Base-by-base conservation (phyloP, 2,797 vertebrate genomes). In the Megaceryle alcyon region DNA sequence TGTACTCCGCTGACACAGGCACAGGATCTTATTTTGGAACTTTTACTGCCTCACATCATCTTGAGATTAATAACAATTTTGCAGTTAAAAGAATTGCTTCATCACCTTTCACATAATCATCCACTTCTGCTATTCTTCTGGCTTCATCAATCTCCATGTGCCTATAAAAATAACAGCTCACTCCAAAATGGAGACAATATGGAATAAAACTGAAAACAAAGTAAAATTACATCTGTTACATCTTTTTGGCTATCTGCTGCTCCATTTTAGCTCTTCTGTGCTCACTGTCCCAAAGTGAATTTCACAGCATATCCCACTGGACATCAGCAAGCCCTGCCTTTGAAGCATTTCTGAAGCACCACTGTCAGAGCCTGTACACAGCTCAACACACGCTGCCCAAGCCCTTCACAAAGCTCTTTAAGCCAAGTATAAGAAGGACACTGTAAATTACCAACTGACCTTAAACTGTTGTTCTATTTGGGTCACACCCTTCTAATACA, bases 401-500 rank as follows among this genome's bases (percentile, higher is more conserved):
- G 56, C 71, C 76, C 56, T 39, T 43, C 68, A 53, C 70, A 66
- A 65, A 61, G 39, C 75, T 64, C 83, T 83, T 66, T 60, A 88
- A 41, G 53, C 49, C 23, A 88, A 57, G 41, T 31, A 51, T 82
- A 85, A 60, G 68, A 90, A 69, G 76, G 71, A 82, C 54, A 35
- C 41, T 60, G 60, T 39, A 82, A 92, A 82, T 88, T 86, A 90
- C 86, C 54, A 82, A 69, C 75, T 86, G 89, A 78, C 86, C 86
- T 73, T 39, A 82, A 86, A 70, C 10, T 64, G 81, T 15, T 86
- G n/a, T 46, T 88, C 82, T 82, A 57, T 75, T 72, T 70, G 77
- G 87, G 87, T 78, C 80, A 82, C 44, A 60, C 75, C 66, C 39
- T 54, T 85, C 79, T 73, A 51, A 56, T 48, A 37, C 63, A 78